A percentile compares a stretch with the other conserved stretches of the same genome.
Conservation (phyloP, 2,113 vertebrate species). For the Aldabrachelys gigantea region DNA sequence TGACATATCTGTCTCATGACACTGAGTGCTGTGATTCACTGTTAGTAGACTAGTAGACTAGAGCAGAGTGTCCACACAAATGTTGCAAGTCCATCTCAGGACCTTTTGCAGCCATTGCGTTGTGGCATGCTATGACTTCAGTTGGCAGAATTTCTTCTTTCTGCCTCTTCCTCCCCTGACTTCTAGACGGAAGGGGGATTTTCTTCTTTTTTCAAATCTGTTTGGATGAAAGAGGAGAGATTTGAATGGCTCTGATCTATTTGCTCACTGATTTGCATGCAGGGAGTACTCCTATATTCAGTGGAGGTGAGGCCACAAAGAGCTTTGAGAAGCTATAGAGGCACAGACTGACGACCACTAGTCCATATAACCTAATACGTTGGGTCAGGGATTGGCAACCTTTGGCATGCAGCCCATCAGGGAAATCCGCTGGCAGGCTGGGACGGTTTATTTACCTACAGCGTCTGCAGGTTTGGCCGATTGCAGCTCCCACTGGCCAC, state of each 20-base stretch:
- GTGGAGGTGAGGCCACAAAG: not conserved
- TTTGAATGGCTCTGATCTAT: not conserved
- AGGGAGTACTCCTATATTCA: not conserved
- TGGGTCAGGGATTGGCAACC: too few species aligned
- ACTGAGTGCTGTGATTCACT: not conserved
- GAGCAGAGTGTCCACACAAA: not conserved
- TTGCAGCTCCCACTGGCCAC: too few species aligned
- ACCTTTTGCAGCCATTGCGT: not conserved
- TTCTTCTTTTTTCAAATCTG: not conserved
- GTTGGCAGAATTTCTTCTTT: not conserved
- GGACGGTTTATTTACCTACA: too few species aligned
- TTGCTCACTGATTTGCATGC: not conserved
- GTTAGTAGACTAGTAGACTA: not conserved
- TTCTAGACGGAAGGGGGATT: not conserved
- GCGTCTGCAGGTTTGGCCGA: too few species aligned
- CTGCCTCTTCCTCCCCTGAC: not conserved
- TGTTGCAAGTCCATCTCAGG: not conserved
- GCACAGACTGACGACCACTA: not conserved
- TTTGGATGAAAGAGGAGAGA: not conserved
- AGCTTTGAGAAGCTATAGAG: not conserved
- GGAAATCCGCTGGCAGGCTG: too few species aligned
- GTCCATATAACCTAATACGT: accelerated
- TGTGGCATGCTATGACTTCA: not conserved
- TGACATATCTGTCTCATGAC: accelerated
- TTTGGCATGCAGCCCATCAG: too few species aligned